Evolutionary conservation across 2,113 vertebrate species (phyloP).

Genomic region (Chiloscyllium plagiosum): DNA sequence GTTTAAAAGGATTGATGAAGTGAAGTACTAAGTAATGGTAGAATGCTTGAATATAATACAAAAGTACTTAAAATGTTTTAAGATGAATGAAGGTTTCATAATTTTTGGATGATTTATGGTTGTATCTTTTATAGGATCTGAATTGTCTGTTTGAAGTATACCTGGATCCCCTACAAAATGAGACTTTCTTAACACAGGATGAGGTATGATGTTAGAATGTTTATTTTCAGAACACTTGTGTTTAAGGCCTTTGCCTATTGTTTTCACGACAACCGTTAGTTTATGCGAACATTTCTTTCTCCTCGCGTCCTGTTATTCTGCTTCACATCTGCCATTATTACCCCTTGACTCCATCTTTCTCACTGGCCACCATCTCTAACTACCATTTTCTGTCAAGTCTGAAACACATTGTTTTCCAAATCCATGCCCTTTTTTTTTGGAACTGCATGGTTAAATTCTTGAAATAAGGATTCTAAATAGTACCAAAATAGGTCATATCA

Average conservation of each 20-base stretch:
- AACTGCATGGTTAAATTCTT: neutral
- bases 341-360: neutral
- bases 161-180: conserved; percentile 86
- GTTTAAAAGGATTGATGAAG: neutral
- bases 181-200: conserved; percentile 88
- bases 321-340: neutral
- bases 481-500: neutral
- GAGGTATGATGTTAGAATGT: conserved; percentile 64
- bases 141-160: conserved; percentile 87
- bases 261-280: neutral
- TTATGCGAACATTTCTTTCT: neutral
- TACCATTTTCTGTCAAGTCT: neutral
- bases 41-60: neutral
- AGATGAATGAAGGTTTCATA: neutral
- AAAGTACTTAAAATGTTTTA: neutral
- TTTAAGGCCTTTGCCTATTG: neutral
- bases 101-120: neutral
- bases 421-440: neutral
- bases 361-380: neutral
- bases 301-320: neutral
- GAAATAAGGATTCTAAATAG: neutral
- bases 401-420: neutral
- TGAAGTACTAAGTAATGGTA: neutral
- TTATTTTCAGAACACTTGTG: neutral
- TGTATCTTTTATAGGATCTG: conserved; percentile 67